phyloP scores from a whole-genome alignment of 2,888 invertebrate genomes.

The Agonopterix subpropinquella region DNA sequence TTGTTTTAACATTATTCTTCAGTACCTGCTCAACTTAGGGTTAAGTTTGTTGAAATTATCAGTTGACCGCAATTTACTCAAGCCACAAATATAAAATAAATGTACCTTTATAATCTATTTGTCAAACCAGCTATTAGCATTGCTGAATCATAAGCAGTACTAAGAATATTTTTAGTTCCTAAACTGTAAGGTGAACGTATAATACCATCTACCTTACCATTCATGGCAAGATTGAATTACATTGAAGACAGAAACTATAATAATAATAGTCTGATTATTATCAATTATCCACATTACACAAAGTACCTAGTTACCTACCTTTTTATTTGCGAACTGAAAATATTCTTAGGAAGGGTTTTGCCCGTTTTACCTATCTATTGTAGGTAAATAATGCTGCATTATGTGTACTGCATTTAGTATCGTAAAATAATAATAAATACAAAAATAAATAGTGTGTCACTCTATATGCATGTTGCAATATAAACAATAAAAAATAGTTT shows the following conservation, averaged over 20 bases:
- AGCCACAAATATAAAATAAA: constrained; percentile 10
- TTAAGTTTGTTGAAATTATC: constrained; percentile 19
- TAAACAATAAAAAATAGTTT: constrained; percentile 19
- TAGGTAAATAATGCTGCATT: constrained; percentile 9
- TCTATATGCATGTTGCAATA: constrained; percentile 15
- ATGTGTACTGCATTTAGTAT: constrained; percentile 14
- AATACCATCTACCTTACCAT: no score
- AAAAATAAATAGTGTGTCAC: constrained; percentile 15
- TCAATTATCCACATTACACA: no score
- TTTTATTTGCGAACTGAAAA: constrained; percentile 5
- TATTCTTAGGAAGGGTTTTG: constrained; percentile 5
- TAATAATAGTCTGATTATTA: no score
- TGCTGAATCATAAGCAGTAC: background rate
- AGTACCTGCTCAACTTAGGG: constrained; percentile 57
- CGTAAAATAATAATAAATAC: constrained; percentile 10
- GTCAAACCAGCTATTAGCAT: constrained; percentile 2
- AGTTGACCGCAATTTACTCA: background rate
- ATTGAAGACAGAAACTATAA: no score
- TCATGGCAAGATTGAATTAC: no score
- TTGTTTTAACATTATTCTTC: constrained; percentile 40
- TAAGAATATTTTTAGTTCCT: constrained; percentile 4
- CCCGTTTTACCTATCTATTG: constrained; percentile 2
- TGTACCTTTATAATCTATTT: constrained; percentile 4
- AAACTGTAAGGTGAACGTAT: background rate
- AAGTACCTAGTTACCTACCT: no score